phyloP scores from a whole-genome alignment of 2,113 vertebrate genomes.

The Salvator merianae region DNA sequence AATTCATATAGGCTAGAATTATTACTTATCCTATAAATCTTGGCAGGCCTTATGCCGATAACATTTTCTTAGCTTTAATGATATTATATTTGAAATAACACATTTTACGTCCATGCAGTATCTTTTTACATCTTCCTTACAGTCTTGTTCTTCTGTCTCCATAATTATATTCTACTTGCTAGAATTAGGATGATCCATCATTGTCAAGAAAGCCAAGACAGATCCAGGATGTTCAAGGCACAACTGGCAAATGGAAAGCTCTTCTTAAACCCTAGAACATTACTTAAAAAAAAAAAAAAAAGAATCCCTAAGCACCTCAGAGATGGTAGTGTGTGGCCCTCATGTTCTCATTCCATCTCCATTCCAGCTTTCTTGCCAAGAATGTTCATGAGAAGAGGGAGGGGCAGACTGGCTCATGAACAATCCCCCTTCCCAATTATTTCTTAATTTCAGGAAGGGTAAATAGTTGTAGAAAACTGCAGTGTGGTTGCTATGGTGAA shows the following conservation, averaged over 20 bases:
- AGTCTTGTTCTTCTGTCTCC: conserved; percentile 3
- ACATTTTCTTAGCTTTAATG: neutral
- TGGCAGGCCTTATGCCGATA: neutral
- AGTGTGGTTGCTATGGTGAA: no score
- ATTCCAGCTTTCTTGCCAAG: no score
- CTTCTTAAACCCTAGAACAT: neutral
- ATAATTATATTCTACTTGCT: conserved; percentile 12
- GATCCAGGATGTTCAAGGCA: neutral
- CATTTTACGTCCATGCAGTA: neutral
- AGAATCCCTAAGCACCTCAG: no score
- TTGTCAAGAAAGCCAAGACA: conserved; percentile 1
- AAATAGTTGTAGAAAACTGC: no score
- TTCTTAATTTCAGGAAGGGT: no score
- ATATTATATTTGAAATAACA: conserved; percentile 4
- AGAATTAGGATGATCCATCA: conserved; percentile 5
- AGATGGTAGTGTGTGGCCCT: no score
- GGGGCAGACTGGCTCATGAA: no score
- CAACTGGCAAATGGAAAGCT: neutral
- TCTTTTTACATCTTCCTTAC: conserved; percentile 1
- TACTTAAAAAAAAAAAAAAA: no score
- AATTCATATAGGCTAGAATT: neutral
- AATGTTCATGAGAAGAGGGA: no score
- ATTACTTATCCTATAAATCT: neutral
- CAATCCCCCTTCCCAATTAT: no score
- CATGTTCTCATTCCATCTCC: no score